phyloP scores from a whole-genome alignment of 2,888 invertebrate species.

The Eristalinus aeneus region DNA sequence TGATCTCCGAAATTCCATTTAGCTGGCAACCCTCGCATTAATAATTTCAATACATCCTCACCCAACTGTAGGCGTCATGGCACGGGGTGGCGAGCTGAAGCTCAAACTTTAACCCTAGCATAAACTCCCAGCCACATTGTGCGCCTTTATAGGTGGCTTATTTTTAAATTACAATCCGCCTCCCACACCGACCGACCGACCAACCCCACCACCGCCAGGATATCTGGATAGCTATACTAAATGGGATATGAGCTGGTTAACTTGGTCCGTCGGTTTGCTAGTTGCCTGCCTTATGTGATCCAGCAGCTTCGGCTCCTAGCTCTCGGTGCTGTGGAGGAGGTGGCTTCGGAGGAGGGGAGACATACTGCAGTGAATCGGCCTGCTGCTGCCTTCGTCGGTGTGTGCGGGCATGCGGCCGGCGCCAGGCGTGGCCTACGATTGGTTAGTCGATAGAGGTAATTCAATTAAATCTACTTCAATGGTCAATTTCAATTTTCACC shows the following conservation, averaged over 20 bases:
- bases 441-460: constrained; percentile 59
- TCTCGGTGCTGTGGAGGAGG: not conserved
- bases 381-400: not conserved
- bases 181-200: not conserved
- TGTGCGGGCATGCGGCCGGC: not conserved
- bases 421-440: constrained; percentile 36
- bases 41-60: constrained; percentile 33
- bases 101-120: not conserved
- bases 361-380: not conserved
- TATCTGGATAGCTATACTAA: constrained; percentile 4
- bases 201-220: constrained; percentile 20
- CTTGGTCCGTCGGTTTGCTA: constrained; percentile 53
- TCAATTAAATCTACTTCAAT: constrained; percentile 70
- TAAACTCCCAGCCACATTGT: not conserved
- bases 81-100: not conserved
- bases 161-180: constrained; percentile 57
- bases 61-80: too few species aligned
- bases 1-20: constrained; percentile 40
- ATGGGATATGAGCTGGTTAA: constrained; percentile 60
- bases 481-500: constrained; percentile 69
- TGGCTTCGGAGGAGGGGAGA: not conserved
- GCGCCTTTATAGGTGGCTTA: constrained; percentile 34
- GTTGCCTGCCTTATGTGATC: constrained; percentile 40
- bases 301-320: constrained; percentile 31
- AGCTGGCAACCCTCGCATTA: constrained; percentile 47